These are phyloP conservation scores for Agonopterix heracliana DNA, from an alignment of 2,888 invertebrate species.

Conservation along the genomic window DNA sequence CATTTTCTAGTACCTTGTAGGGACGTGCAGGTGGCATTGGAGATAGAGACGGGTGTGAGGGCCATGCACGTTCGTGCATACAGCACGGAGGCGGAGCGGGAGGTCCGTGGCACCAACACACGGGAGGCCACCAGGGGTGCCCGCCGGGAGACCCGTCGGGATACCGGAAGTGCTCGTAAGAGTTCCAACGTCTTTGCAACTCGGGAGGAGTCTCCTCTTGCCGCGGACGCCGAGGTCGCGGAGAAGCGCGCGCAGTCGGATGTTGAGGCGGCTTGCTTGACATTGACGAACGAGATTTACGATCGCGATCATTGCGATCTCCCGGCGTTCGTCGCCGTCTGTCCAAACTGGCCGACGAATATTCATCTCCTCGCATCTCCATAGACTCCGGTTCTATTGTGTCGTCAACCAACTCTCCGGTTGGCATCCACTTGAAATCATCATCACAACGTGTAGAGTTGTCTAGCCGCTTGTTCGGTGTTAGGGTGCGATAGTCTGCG, in stretches of 20 bases:
- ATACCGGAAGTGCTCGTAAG: constrained; percentile 77
- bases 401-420: constrained; percentile 51
- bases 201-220: constrained; percentile 62
- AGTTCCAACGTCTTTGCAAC: constrained; percentile 67
- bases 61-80: constrained; percentile 68
- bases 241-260: constrained; percentile 58
- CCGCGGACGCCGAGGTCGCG: constrained; percentile 53
- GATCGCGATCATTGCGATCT: constrained; percentile 78
- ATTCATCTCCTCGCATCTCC: constrained; percentile 49
- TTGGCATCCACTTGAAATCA: constrained; percentile 81
- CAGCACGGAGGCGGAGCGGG: constrained; percentile 64
- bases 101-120: constrained; percentile 69
- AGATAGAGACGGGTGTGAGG: constrained; percentile 65
- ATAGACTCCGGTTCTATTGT: constrained; percentile 36
- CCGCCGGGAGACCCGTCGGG: constrained; percentile 67
- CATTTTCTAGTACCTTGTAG: constrained; percentile 47
- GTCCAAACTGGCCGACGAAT: constrained; percentile 71
- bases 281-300: constrained; percentile 78
- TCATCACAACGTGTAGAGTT: constrained; percentile 79
- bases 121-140: constrained; percentile 65
- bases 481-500: constrained; percentile 75
- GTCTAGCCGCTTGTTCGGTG: constrained; percentile 62
- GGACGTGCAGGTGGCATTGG: constrained; percentile 41
- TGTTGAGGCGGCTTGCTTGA: constrained; percentile 71
- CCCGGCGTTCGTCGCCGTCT: constrained; percentile 68